Evolutionary conservation across 1,140 invertebrate species (phyloP).

Genomic region (Aphis craccivora): DNA sequence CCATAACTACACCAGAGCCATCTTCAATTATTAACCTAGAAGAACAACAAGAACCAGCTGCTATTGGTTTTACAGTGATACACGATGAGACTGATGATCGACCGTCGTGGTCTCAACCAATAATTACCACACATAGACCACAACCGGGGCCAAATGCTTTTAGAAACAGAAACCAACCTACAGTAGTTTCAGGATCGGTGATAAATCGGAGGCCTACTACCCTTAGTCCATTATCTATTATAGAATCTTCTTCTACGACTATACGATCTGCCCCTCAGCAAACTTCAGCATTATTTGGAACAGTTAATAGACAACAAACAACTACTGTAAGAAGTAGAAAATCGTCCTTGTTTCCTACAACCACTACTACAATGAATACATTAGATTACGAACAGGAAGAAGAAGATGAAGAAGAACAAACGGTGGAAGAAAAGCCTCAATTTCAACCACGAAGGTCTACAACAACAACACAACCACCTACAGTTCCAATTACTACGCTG

Average conservation of each 20-base stretch:
- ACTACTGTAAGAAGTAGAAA: slow-evolving; percentile 25
- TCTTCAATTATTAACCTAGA: neutral
- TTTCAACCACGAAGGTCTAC: neutral
- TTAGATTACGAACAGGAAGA: slow-evolving; percentile 25
- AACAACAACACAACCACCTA: neutral
- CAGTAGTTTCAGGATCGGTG: neutral
- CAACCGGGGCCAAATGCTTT: neutral
- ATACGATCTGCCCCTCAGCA: neutral
- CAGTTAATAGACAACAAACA: neutral
- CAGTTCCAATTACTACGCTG: slow-evolving; percentile 16
- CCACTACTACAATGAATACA: neutral
- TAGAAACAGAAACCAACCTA: slow-evolving; percentile 9
- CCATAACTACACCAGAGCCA: neutral
- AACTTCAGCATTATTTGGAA: neutral
- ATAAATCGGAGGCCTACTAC: slow-evolving; percentile 34
- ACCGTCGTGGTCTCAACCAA: slow-evolving; percentile 36
- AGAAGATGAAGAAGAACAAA: neutral
- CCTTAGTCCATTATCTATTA: neutral
- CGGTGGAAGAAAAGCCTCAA: neutral
- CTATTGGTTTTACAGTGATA: slow-evolving; percentile 37
- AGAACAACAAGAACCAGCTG: slow-evolving; percentile 18
- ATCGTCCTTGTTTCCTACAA: neutral
- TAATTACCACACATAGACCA: slow-evolving; percentile 40
- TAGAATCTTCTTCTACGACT: neutral
- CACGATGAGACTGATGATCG: neutral